Conservation (phyloP, 2,888 invertebrate species). For the Lasioglossum villosulum region DNA sequence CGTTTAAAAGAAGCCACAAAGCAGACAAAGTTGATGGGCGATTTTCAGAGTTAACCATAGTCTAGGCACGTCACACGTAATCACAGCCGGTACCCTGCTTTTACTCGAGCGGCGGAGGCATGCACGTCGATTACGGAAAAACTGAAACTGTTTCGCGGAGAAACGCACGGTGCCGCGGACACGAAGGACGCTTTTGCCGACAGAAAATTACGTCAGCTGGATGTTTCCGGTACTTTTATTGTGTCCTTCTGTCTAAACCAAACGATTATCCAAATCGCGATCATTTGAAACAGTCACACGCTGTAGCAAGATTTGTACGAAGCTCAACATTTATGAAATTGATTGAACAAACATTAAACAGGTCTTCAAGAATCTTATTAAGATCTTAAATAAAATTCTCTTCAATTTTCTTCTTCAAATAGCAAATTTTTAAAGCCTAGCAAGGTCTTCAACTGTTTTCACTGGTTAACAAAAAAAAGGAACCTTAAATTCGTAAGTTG, state of each 20-base stretch:
- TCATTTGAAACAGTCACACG: neutral
- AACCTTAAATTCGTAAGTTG: neutral
- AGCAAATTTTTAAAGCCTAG: neutral
- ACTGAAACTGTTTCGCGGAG: slow-evolving; percentile 52
- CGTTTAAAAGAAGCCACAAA: slow-evolving; percentile 67
- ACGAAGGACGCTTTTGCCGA: slow-evolving; percentile 36
- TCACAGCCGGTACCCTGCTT: slow-evolving; percentile 54
- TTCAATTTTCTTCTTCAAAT: too few species aligned
- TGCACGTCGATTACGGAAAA: slow-evolving; percentile 72
- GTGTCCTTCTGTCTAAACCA: neutral
- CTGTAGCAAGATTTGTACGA: neutral
- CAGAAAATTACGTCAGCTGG: slow-evolving; percentile 26
- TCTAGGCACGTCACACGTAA: slow-evolving; percentile 66
- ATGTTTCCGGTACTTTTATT: slow-evolving; percentile 41
- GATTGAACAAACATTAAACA: too few species aligned
- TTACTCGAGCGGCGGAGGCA: slow-evolving; percentile 52
- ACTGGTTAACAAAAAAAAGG: too few species aligned
- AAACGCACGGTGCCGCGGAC: slow-evolving; percentile 7
- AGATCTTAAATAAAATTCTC: neutral
- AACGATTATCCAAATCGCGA: neutral
- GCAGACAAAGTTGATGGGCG: slow-evolving; percentile 57
- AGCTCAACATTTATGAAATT: neutral
- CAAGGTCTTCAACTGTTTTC: neutral
- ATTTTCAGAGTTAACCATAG: slow-evolving; percentile 67
- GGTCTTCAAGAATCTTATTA: neutral